These are phyloP conservation scores for Cygnus atratus DNA, from an alignment of 2,113 vertebrate species.

Conservation along the genomic window DNA sequence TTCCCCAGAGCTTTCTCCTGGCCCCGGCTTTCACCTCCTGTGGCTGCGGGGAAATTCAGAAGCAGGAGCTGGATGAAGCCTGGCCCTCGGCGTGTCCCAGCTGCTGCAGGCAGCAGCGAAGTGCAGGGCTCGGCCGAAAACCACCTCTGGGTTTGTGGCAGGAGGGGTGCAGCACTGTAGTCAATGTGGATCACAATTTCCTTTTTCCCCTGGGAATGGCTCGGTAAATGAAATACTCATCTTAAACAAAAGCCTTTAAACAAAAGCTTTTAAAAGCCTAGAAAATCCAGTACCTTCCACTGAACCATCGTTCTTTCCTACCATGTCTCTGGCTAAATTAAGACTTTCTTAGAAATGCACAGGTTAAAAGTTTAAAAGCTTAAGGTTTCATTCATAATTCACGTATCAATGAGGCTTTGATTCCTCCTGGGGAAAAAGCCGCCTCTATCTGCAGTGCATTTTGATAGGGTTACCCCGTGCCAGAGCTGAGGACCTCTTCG, in stretches of 20 bases:
- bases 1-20: background rate
- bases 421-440: conserved; percentile 12
- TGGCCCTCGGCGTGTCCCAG: background rate
- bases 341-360: conserved; percentile 58
- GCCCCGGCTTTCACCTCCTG: background rate
- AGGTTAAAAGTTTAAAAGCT: conserved; percentile 76
- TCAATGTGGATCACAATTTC: background rate
- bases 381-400: conserved; percentile 74
- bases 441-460: conserved; percentile 36
- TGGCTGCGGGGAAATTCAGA: background rate
- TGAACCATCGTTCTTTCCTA: conserved; percentile 20
- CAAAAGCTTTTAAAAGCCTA: background rate
- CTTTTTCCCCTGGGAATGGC: background rate
- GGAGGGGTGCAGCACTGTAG: background rate
- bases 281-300: conserved; percentile 1
- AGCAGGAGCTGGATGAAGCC: background rate
- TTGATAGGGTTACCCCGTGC: conserved; percentile 47
- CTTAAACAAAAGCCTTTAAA: no score
- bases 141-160: rapidly evolving
- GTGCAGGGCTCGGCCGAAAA: background rate
- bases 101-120: rapidly evolving
- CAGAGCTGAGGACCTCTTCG: background rate
- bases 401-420: conserved; percentile 65
- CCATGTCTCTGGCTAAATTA: conserved; percentile 7
- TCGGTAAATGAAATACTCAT: background rate